A percentile compares a stretch with the other conserved stretches of the same genome.
These are phyloP conservation scores for Gortyna flavago DNA, from an alignment of 2,888 invertebrate genomes.

Conservation along the genomic window DNA sequence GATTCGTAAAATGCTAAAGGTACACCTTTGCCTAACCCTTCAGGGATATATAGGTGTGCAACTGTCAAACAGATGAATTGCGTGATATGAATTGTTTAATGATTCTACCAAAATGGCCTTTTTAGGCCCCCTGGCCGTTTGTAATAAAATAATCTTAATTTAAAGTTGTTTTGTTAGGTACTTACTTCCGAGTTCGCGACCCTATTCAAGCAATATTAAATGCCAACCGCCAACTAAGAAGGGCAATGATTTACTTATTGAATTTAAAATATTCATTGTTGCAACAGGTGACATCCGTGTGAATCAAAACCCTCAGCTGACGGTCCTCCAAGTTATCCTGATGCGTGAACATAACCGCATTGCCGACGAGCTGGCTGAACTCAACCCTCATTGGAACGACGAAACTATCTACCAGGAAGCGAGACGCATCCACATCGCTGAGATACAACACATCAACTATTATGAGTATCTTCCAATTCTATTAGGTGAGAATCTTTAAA, in stretches of 20 bases:
- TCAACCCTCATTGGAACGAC: constrained; percentile 94
- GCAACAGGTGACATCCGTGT: constrained; percentile 91
- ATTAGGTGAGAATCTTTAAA: constrained; percentile 87
- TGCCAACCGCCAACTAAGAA: too few relatives aligned
- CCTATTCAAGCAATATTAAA: background rate
- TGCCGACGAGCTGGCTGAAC: constrained; percentile 88
- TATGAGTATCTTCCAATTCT: constrained; percentile 94
- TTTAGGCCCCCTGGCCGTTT: too few relatives aligned
- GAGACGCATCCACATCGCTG: constrained; percentile 92
- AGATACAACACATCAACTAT: constrained; percentile 93
- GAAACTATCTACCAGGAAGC: constrained; percentile 94
- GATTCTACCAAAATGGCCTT: too few relatives aligned
- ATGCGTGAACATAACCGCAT: constrained; percentile 94
- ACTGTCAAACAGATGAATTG: too few relatives aligned
- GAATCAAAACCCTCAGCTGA: constrained; percentile 93
- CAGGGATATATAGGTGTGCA: too few relatives aligned
- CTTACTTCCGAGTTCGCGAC: background rate
- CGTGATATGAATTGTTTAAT: too few relatives aligned
- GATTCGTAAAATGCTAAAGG: too few relatives aligned
- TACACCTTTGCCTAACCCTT: too few relatives aligned
- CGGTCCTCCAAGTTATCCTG: constrained; percentile 92
- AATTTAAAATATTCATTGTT: background rate
- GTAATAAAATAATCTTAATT: background rate
- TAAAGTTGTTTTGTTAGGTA: background rate
- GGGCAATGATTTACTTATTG: background rate